Evolutionary conservation across 2,888 invertebrate species (phyloP), one percentile per base, ranked within the genome.

Genomic region (Eubasilissa splendida): DNA sequence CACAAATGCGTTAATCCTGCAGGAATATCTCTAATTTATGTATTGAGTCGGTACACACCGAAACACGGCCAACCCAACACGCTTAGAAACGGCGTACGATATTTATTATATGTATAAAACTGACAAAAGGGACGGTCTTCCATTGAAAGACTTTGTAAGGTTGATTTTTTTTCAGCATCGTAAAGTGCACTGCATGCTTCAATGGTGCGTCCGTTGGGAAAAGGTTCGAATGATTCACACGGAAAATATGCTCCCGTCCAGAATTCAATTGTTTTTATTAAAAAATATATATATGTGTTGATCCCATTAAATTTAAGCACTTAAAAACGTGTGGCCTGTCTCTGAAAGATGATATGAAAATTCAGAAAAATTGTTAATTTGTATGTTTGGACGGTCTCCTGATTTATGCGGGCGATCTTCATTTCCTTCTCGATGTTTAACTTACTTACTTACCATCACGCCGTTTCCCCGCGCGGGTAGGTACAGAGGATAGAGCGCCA

Each of bases 91-190:
- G 31, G 9, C 54, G 56, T 56, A 56, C 56, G 33, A 56, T 71
- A 71, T 77, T 77, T 68, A 66, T 68, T 50, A 42, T 58, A 68
- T 54, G 14, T 56, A 50, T 77, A 33, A 54, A 66, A 68, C 77
- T 77, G 68, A 80, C 77, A 82, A 82, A 80, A 77, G 78, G 70
- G 80, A 60, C 82, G 60, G 76, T 73, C 79, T 82, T 76, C 76
- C 59, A 82, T 70, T 60, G 76, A 52, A 33, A 63, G 54, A 82
- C 63, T 52, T 74, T 77, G 80, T 76, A 60, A 73, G 77, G 79
- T 79, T 79, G 42, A 58, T 77, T 82, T 82, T 82, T 82, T 80
- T 63, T 60, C 70, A 56, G 42, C 54, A 10, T 58, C 54, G 77
- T 77, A 68, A 54, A 31, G 50, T 54, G 66, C 73, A 63, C 53